Conservation (phyloP, 2,113 vertebrate species). For the Barnardius zonarius region DNA sequence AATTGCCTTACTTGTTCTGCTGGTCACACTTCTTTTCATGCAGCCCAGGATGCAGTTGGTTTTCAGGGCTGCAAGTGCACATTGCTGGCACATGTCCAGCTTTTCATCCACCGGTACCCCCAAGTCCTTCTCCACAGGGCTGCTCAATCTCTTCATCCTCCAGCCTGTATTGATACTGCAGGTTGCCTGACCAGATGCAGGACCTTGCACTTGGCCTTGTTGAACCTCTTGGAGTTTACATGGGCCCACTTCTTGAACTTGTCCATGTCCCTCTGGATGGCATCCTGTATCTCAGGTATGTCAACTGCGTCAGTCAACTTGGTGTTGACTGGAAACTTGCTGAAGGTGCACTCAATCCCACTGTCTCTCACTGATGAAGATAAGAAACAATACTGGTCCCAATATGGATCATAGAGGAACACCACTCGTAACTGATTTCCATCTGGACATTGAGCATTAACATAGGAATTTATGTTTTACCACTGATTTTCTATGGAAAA, state of each 20-base stretch:
- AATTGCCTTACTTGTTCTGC: background rate
- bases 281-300: rapidly evolving
- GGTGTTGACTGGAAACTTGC: background rate
- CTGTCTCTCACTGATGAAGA: background rate
- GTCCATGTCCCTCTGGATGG: background rate
- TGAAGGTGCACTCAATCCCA: background rate
- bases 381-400: background rate
- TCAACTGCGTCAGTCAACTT: background rate
- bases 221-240: background rate
- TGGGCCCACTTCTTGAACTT: background rate
- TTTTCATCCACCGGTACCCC: background rate
- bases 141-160: background rate
- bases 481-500: background rate
- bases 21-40: background rate
- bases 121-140: background rate
- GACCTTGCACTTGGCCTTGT: background rate
- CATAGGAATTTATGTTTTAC: background rate
- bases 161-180: background rate
- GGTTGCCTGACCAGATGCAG: background rate
- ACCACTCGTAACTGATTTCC: background rate
- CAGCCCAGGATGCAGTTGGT: rapidly evolving
- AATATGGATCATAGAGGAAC: background rate
- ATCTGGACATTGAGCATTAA: background rate
- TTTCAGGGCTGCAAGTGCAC: rapidly evolving
- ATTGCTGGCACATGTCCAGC: background rate